Base-by-base conservation (phyloP, 2,797 vertebrate species). In the Onychomys arenicola region DNA sequence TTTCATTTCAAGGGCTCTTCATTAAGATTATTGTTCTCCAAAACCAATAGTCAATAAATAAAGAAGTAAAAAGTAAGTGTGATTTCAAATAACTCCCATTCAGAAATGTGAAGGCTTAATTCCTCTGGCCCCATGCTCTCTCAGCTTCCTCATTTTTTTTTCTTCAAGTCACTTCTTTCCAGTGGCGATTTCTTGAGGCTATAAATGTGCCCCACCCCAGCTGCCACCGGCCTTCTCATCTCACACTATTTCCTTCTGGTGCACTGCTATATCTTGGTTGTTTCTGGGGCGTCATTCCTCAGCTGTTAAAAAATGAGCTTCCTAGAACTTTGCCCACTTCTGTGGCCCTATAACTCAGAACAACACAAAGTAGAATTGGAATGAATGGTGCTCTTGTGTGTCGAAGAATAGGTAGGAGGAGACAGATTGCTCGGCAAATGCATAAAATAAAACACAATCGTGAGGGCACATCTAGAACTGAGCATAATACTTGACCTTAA, bases 1-100 rank as follows among this genome's bases (percentile, higher is more conserved):
- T 88, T 95, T 81, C 14, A 80, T 67, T 89, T 89, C 13, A 81
- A 87, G 10, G 65, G 17, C 4, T 86, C 95, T 94, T 67, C 67
- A 5, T 13, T 21, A 49, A 78, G 90, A 89, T 61, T 65, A 87
- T 59, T 6, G 6, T 96, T 84, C 23, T 73, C 59, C 81, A 52
- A 9, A 91, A 40, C 4, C 40, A 94, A 46, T 67, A 69, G 23
- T 69, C 55, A 93, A 90, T 32, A 52, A 78, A 92, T 40, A 37
- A 94, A 34, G 34, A 67, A 25, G 77, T 84, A 67, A 37, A 7
- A 69, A 93, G 55, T 55, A 55, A 76, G 10, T 87, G 43, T 90
- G 29, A 32, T 92, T 89, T 91, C 59, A 69, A n/a, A 9, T n/a
- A 69, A 67, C 5, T 27, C 46, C 63, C 46, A n/a, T 25, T 21